A percentile compares a stretch with the other conserved stretches of the same genome.
These are phyloP conservation scores for Sturnus vulgaris DNA, from an alignment of 2,113 vertebrate species.

Conservation along the genomic window DNA sequence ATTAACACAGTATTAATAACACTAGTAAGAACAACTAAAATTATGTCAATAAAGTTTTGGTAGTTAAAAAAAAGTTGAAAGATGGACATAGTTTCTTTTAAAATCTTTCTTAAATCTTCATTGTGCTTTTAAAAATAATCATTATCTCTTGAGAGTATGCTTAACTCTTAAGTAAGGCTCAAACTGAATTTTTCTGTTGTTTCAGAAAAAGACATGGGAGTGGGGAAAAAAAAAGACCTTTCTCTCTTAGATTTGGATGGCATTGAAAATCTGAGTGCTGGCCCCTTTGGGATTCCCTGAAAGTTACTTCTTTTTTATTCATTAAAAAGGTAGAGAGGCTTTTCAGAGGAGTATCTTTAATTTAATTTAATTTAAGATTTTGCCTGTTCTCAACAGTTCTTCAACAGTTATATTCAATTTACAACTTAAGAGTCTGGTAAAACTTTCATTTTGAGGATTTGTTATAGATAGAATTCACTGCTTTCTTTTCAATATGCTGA, in stretches of 20 bases:
- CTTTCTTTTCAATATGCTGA: background rate
- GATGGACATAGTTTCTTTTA: background rate
- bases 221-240: background rate
- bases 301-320: background rate
- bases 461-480: background rate
- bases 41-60: background rate
- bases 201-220: background rate
- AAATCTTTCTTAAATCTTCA: background rate
- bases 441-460: background rate
- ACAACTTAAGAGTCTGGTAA: background rate
- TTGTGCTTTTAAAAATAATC: background rate
- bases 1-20: background rate
- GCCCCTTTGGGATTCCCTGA: background rate
- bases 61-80: background rate
- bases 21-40: background rate
- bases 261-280: background rate
- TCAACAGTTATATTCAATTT: background rate
- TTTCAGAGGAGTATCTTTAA: background rate
- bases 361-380: background rate
- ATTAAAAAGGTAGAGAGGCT: background rate
- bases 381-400: background rate
- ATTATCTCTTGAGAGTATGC: background rate
- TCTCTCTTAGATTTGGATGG: background rate
- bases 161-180: background rate
- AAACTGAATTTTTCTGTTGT: background rate